Conservation (phyloP, 37 sponge, comb jelly and placozoan genomes). For the Tethya wilhelma region DNA sequence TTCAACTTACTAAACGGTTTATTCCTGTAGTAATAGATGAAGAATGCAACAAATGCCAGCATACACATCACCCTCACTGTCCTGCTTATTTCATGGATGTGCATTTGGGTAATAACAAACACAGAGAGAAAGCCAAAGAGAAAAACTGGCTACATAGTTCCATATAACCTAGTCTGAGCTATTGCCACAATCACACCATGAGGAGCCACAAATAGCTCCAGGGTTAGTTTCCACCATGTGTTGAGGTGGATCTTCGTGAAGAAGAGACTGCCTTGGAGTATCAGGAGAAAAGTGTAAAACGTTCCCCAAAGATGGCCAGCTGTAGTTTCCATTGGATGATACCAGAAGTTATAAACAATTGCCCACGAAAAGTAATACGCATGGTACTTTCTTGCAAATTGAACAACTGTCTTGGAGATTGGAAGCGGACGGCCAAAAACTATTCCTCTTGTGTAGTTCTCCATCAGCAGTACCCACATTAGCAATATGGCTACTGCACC, state of each 20-base stretch:
- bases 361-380: conserved; percentile 48
- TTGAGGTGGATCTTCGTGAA: conserved; percentile 21
- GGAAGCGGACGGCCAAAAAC: conserved; percentile 15
- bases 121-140: conserved; percentile 22
- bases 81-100: background rate
- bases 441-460: conserved; percentile 29
- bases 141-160: conserved; percentile 17
- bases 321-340: conserved; percentile 27
- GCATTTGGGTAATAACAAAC: conserved; percentile 53
- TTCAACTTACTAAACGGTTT: background rate
- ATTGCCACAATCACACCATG: conserved; percentile 27
- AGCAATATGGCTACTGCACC: conserved; percentile 15
- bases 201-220: conserved; percentile 19
- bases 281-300: conserved; percentile 25
- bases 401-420: conserved; percentile 3
- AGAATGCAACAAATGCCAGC: background rate
- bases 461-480: conserved; percentile 29
- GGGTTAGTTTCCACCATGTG: conserved; percentile 14
- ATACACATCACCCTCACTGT: background rate
- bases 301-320: conserved; percentile 29
- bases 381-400: conserved; percentile 34
- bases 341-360: conserved; percentile 44
- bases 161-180: background rate
- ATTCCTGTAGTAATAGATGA: background rate
- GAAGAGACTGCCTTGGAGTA: conserved; percentile 25